Conservation (phyloP, 2,797 vertebrate species). For the Meriones psammophilus region DNA sequence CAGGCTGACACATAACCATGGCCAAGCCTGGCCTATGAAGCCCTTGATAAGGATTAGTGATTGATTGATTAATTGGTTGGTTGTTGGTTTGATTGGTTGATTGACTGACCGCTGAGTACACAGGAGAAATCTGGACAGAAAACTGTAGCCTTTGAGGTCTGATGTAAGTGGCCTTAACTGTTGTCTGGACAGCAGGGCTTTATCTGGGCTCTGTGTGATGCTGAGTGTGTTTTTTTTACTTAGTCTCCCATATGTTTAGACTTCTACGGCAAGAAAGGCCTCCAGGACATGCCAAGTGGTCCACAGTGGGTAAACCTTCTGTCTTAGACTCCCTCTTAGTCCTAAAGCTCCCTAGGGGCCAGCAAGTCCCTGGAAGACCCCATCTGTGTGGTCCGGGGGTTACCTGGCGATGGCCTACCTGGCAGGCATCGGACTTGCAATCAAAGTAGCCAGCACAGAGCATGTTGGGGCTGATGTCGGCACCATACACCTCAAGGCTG, state of each 20-base stretch:
- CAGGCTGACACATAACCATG: accelerated
- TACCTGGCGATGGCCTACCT: constrained; percentile 89
- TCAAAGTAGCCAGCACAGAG: constrained; percentile 94
- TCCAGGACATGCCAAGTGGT: background rate
- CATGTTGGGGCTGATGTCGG: constrained; percentile 94
- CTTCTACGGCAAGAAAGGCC: background rate
- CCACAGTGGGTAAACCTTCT: background rate
- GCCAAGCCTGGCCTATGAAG: accelerated
- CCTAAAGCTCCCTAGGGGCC: background rate
- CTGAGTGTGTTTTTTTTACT: background rate
- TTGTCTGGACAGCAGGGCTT: accelerated
- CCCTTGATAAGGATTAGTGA: accelerated
- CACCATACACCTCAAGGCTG: constrained; percentile 93
- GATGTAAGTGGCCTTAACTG: background rate
- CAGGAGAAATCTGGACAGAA: background rate
- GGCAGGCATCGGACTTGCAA: constrained; percentile 93
- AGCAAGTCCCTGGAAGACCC: background rate
- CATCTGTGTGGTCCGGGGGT: background rate
- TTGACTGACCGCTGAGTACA: accelerated
- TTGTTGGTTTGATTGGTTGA: background rate
- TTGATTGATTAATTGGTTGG: accelerated
- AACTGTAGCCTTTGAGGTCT: background rate
- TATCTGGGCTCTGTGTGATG: background rate
- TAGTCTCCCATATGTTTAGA: background rate
- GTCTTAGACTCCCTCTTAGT: background rate